Conservation (phyloP, 2,888 invertebrate genomes). For the Microchrysa polita region DNA sequence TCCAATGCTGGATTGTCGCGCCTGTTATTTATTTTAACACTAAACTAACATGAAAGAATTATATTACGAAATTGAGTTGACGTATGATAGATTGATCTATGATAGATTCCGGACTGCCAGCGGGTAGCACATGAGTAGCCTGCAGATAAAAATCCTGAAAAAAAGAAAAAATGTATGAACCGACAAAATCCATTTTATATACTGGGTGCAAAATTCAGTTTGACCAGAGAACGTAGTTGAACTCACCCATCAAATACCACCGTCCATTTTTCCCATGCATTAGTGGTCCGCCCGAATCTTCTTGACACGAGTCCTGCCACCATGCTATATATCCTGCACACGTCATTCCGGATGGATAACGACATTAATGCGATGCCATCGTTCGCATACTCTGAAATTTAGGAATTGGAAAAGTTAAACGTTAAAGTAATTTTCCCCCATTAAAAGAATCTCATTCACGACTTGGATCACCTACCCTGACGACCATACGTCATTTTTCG, state of each 20-base stretch:
- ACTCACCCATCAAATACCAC: slow-evolving; percentile 81
- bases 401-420: background rate
- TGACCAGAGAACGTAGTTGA: too few relatives aligned
- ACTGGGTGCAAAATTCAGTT: background rate
- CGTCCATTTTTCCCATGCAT: slow-evolving; percentile 88
- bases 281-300: slow-evolving; percentile 80
- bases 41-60: slow-evolving; percentile 42
- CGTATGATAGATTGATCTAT: slow-evolving; percentile 84
- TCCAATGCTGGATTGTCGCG: too few relatives aligned
- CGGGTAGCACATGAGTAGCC: slow-evolving; percentile 94
- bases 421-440: too few relatives aligned
- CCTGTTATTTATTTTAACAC: too few relatives aligned
- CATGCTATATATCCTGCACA: slow-evolving; percentile 91
- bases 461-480: slow-evolving; percentile 97
- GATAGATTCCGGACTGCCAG: slow-evolving; percentile 94
- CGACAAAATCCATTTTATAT: background rate
- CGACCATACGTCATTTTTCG: slow-evolving; percentile 94
- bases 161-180: slow-evolving; percentile 25
- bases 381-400: slow-evolving; percentile 67
- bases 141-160: slow-evolving; percentile 83
- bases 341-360: slow-evolving; percentile 94
- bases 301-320: slow-evolving; percentile 77
- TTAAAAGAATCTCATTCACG: too few relatives aligned
- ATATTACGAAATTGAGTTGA: slow-evolving; percentile 61
- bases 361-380: slow-evolving; percentile 69